Evolutionary conservation across 2,113 vertebrate genomes (phyloP), one percentile per base, ranked within the genome.

Genomic region (Cebidichthys violaceus): DNA sequence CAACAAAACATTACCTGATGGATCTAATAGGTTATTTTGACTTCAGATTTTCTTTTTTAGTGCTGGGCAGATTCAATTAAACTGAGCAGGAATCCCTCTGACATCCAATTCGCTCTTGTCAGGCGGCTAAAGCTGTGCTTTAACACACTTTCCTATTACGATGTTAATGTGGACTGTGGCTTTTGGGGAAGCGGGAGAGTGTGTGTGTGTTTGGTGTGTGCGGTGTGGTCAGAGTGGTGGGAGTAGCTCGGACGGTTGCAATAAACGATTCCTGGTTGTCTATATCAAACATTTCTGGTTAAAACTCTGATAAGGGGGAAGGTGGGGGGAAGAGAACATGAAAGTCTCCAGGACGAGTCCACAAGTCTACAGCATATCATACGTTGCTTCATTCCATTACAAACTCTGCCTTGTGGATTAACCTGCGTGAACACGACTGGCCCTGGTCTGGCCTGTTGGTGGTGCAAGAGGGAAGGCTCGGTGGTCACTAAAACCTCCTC

Each of bases 91-190:
- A 96, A 97, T 96, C 96, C 96, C 95, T 96, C 96, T 97, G 97
- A 97, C 96, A 97, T 96, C 96, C 96, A 97, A 97, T 97, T 97
- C 95, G 88, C 94, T 95, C 95, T 96, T 95, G 96, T 96, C 97
- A 96, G 95, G 66, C 62, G 87, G 95, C 94, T 93, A 94, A 96
- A 96, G 95, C 95, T 93, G 95, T 91, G 95, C 95, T 95, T 88
- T 96, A 96, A 93, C 95, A 92, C 93, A 93, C 94, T 90, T 96
- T 95, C 95, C 96, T 97, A 96, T 97, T 97, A 96, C 96, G 94
- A 97, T 96, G 96, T 96, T 96, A 97, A 97, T 96, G 96, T 93
- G 95, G 87, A 93, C 88, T 73, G 91, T 91, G 94, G 91, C 81
- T 88, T 61, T 45, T 14, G 60, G 61, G 77, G 39, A 57, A 33